A percentile compares a stretch with the other conserved stretches of the same genome.
These are phyloP conservation scores for Tipula vernalis DNA, from an alignment of 2,888 invertebrate genomes.

Conservation along the genomic window DNA sequence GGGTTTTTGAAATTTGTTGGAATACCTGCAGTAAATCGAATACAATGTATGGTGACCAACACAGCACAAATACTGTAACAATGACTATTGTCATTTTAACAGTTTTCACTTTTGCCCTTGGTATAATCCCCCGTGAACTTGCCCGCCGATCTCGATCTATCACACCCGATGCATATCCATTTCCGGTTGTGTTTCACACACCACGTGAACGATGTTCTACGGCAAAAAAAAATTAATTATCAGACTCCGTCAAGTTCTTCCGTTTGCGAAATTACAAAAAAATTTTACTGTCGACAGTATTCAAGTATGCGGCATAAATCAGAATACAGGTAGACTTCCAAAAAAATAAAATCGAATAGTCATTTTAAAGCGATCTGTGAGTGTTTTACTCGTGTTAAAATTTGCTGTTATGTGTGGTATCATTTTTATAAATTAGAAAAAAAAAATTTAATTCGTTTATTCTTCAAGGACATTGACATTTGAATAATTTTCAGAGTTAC, in stretches of 20 bases:
- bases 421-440: too few species aligned
- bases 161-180: slow-evolving; percentile 21
- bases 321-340: not conserved
- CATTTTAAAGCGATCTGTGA: not conserved
- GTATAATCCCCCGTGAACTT: slow-evolving; percentile 85
- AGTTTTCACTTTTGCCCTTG: slow-evolving; percentile 90
- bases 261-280: too few species aligned
- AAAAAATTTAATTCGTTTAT: too few species aligned
- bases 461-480: too few species aligned
- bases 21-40: slow-evolving; percentile 86
- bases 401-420: not conserved
- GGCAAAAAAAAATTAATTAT: too few species aligned
- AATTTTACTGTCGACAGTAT: too few species aligned
- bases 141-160: slow-evolving; percentile 51
- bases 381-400: not conserved
- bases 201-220: slow-evolving; percentile 24
- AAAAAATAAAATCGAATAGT: not conserved
- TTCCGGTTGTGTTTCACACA: not conserved
- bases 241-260: too few species aligned
- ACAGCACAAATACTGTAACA: slow-evolving; percentile 84
- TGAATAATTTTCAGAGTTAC: too few species aligned
- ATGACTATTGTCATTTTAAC: slow-evolving; percentile 97
- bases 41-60: slow-evolving; percentile 92
- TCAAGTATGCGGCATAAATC: too few species aligned
- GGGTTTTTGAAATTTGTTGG: slow-evolving; percentile 64